Conservation (phyloP, 2,797 vertebrate species). For the Lithobates sylvaticus region DNA sequence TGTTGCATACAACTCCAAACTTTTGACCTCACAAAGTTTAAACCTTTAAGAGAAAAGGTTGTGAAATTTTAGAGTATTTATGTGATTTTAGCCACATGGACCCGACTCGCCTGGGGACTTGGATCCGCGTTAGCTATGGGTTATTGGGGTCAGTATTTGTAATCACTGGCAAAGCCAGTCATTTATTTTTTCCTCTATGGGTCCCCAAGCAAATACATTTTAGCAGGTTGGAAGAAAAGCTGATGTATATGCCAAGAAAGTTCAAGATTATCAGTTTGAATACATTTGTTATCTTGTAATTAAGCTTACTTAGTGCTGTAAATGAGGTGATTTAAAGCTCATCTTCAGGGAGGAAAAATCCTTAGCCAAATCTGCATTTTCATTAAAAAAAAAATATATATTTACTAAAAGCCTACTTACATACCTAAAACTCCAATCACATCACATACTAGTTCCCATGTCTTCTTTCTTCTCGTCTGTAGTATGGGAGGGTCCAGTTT, state of each 20-base stretch:
- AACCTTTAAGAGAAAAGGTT: constrained; percentile 27
- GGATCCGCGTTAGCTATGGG: not conserved
- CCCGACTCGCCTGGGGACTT: constrained; percentile 31
- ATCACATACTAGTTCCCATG: too few species aligned
- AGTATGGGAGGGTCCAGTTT: too few species aligned
- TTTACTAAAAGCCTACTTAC: too few species aligned
- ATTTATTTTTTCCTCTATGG: constrained; percentile 30
- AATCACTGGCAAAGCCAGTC: constrained; percentile 36
- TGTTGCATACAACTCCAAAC: constrained; percentile 41
- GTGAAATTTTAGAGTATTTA: constrained; percentile 20
- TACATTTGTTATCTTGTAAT: not conserved
- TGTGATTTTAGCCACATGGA: not conserved
- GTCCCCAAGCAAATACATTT: constrained; percentile 18
- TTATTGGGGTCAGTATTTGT: constrained; percentile 53
- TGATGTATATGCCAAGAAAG: not conserved
- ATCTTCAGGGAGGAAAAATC: not conserved
- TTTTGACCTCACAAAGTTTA: constrained; percentile 49
- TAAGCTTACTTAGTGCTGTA: not conserved
- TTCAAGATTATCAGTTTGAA: not conserved
- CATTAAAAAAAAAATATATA: too few species aligned
- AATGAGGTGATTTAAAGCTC: not conserved
- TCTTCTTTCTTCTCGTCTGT: too few species aligned
- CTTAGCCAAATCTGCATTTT: too few species aligned
- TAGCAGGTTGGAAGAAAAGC: not conserved
- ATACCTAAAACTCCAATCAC: too few species aligned